Percentiles rank a stretch among this genome's conserved stretches.
Conservation (phyloP, 2,888 invertebrate species). For the Xanthorhoe spadicearia region DNA sequence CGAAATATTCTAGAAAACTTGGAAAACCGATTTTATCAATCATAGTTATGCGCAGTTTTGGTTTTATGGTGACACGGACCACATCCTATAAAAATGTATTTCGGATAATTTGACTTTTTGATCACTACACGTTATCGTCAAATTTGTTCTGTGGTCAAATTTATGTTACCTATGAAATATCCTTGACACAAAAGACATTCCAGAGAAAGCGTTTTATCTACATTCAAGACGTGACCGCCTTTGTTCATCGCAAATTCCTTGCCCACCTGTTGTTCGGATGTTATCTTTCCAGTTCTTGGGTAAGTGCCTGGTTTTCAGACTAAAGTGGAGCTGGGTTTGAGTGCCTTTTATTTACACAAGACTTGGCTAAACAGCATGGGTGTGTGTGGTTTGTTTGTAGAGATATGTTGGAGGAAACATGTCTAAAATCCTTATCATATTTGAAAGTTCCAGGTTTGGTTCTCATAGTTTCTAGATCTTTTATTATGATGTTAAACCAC, state of each 20-base stretch:
- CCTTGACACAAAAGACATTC: conserved; percentile 29
- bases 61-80: no score
- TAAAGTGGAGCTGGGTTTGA: conserved; percentile 16
- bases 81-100: no score
- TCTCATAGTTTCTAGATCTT: no score
- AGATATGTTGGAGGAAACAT: no score
- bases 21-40: no score
- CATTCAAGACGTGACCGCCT: conserved; percentile 28
- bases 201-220: conserved; percentile 16
- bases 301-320: conserved; percentile 17
- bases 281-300: conserved; percentile 32
- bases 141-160: no score
- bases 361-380: background rate
- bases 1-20: no score
- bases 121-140: background rate
- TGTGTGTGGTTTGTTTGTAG: background rate
- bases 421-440: no score
- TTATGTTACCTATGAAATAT: conserved; percentile 10
- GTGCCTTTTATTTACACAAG: background rate
- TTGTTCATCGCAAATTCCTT: conserved; percentile 33
- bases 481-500: no score
- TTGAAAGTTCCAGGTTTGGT: no score
- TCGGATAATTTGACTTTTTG: background rate
- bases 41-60: no score
- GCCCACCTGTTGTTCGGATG: conserved; percentile 39